Conservation (phyloP, 2,888 invertebrate genomes). For the Eledona agricola region DNA sequence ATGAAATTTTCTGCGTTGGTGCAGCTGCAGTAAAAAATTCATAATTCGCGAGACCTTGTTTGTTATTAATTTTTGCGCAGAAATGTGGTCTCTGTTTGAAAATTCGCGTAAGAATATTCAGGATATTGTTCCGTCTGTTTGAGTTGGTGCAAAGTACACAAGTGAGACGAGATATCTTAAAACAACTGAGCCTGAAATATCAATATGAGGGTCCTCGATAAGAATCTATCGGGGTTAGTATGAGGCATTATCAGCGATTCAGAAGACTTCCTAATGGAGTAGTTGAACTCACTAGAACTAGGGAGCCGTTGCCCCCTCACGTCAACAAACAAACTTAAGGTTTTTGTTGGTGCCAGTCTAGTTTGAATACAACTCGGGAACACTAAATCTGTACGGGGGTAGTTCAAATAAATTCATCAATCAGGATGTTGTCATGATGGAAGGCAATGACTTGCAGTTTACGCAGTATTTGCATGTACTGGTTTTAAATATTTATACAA, state of each 20-base stretch:
- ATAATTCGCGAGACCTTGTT: too few relatives aligned
- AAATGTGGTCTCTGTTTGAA: conserved; percentile 5
- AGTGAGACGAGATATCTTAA: conserved; percentile 4
- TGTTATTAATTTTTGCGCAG: too few relatives aligned
- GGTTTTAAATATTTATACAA: conserved; percentile 24
- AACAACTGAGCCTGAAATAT: conserved; percentile 11
- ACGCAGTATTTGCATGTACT: conserved; percentile 15
- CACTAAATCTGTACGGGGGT: conserved; percentile 25
- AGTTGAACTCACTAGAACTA: conserved; percentile 16
- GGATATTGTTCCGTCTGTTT: conserved; percentile 5
- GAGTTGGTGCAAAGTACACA: conserved; percentile 17
- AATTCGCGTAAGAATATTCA: conserved; percentile 7
- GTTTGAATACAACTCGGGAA: conserved; percentile 21
- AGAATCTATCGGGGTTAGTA: conserved; percentile 14
- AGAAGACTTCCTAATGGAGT: conserved; percentile 26
- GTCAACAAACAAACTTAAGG: conserved; percentile 20
- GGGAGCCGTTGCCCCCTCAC: conserved; percentile 20
- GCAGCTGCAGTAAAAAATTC: too few relatives aligned
- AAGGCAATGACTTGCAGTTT: conserved; percentile 22
- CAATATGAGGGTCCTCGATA: too few relatives aligned
- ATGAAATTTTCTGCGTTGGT: too few relatives aligned
- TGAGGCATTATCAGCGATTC: conserved; percentile 12
- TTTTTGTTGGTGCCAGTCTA: conserved; percentile 12
- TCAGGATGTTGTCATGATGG: conserved; percentile 13
- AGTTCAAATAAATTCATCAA: conserved; percentile 27